These are phyloP conservation scores for Lonchura striata DNA, from an alignment of 2,113 vertebrate genomes.

Conservation along the genomic window DNA sequence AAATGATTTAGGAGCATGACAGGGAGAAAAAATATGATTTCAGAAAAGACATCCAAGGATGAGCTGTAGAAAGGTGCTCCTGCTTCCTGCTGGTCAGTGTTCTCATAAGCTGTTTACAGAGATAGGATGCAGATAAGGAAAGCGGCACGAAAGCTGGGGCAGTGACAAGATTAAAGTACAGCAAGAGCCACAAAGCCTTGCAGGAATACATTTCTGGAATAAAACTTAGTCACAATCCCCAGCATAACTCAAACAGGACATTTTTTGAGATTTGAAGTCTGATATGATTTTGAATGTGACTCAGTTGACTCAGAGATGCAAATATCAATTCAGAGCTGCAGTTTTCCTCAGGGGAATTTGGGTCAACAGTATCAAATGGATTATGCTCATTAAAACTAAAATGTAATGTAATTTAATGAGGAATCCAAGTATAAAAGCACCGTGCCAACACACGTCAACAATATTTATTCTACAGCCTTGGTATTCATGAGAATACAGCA, in stretches of 20 bases:
- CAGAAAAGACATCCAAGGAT: neutral
- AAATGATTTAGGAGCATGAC: conserved; percentile 1
- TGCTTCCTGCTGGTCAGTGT: neutral
- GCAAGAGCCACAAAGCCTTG: neutral
- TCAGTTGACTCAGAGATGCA: neutral
- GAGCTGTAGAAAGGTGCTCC: conserved; percentile 18
- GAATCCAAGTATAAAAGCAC: conserved; percentile 32
- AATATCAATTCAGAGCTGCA: neutral
- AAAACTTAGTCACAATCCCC: neutral
- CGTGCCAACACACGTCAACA: neutral
- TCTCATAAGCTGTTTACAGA: neutral
- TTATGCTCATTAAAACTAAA: conserved; percentile 50
- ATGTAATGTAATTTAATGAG: conserved; percentile 33
- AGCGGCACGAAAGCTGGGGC: neutral
- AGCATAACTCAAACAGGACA: neutral
- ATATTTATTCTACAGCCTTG: conserved; percentile 8
- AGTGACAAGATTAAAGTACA: neutral
- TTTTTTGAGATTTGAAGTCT: neutral
- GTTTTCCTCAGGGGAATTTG: neutral
- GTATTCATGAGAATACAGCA: neutral
- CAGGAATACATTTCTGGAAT: neutral
- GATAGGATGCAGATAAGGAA: neutral
- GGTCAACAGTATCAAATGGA: conserved; percentile 23
- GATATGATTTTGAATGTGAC: neutral
- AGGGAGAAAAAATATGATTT: conserved; percentile 39